These are phyloP conservation scores for Ormyrus rosae DNA, from an alignment of 2,888 invertebrate genomes.

Conservation along the genomic window DNA sequence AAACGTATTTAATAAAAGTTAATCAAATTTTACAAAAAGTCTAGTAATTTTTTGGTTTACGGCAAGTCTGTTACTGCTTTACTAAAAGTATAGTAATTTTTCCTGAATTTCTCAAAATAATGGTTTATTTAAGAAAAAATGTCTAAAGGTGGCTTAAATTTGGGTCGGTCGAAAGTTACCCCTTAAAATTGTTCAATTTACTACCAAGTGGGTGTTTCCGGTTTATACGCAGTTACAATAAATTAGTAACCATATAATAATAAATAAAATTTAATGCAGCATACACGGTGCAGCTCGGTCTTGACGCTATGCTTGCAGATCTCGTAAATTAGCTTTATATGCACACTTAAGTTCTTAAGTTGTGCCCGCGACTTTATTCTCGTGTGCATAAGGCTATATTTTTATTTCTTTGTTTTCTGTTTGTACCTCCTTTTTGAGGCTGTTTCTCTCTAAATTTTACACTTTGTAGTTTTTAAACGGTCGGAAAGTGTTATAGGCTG, in stretches of 20 bases:
- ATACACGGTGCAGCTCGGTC: background rate
- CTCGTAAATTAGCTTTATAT: background rate
- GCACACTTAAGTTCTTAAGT: background rate
- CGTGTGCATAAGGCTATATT: slow-evolving; percentile 5
- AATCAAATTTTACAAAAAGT: too few species aligned
- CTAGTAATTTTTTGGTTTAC: too few species aligned
- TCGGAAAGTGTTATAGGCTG: background rate
- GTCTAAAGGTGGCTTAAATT: too few species aligned
- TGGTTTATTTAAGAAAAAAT: too few species aligned
- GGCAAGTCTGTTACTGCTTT: too few species aligned
- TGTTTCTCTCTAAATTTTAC: background rate
- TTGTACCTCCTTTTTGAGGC: background rate
- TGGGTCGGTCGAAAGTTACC: too few species aligned
- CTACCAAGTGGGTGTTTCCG: too few species aligned
- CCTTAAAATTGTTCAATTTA: too few species aligned
- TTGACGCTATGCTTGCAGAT: background rate
- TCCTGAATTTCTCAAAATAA: too few species aligned
- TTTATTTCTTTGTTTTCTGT: slow-evolving; percentile 1
- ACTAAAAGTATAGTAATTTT: too few species aligned
- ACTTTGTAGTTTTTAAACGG: background rate
- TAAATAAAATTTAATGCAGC: slow-evolving; percentile 15
- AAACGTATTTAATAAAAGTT: too few species aligned
- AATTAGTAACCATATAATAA: slow-evolving; percentile 1
- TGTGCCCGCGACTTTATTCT: slow-evolving; percentile 17
- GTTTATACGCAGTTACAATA: background rate